These are phyloP conservation scores for Leptopilina drosophilae DNA, from an alignment of 2,888 invertebrate species.

Conservation along the genomic window DNA sequence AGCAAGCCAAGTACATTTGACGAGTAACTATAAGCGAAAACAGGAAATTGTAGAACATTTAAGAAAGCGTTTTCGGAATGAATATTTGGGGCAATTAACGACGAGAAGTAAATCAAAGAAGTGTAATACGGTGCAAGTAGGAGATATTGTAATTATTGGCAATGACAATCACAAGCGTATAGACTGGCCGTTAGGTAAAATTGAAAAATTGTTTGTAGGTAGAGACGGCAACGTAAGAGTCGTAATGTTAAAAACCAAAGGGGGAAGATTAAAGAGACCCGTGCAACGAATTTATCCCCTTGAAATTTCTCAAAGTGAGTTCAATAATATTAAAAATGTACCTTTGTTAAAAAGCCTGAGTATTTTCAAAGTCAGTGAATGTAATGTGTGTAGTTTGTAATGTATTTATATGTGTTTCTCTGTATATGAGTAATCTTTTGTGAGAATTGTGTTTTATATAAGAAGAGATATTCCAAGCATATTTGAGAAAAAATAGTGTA, in stretches of 20 bases:
- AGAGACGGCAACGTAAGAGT: constrained; percentile 31
- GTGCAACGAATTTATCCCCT: constrained; percentile 40
- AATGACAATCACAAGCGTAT: constrained; percentile 48
- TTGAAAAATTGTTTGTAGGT: constrained; percentile 7
- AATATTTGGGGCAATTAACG: constrained; percentile 45
- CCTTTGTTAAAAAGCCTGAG: not conserved
- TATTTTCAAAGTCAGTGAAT: not conserved
- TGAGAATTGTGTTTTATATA: no score
- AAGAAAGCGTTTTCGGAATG: constrained; percentile 44
- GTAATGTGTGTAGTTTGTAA: not conserved
- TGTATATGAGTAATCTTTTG: no score
- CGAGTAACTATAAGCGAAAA: constrained; percentile 29
- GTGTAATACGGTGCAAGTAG: constrained; percentile 3
- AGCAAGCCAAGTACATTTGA: constrained; percentile 42
- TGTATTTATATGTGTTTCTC: not conserved
- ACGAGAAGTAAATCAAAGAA: not conserved
- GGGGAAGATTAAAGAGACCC: constrained; percentile 17
- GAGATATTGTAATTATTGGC: constrained; percentile 53
- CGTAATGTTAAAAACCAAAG: constrained; percentile 42
- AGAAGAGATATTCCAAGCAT: not conserved
- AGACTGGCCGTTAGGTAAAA: constrained; percentile 31
- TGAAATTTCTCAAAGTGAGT: constrained; percentile 16
- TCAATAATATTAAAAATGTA: not conserved
- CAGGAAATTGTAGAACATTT: constrained; percentile 48
- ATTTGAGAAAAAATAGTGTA: not conserved